Evolutionary conservation across 2,797 vertebrate species (phyloP).

Genomic region (Cercopithecus diana): DNA sequence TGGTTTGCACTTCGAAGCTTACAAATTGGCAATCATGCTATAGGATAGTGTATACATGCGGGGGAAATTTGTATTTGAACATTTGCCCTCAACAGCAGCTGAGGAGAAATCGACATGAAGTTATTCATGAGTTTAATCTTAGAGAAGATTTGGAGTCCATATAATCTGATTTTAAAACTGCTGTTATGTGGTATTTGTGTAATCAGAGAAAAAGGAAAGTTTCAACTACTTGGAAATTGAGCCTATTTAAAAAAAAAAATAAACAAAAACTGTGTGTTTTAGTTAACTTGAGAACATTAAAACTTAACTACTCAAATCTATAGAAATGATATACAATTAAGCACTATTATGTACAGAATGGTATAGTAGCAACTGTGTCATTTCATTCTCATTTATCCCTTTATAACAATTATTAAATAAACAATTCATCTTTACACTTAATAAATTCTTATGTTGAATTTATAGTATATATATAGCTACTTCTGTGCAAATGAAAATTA

Average conservation of each 20-base stretch:
- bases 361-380: background rate
- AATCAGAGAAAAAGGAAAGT: background rate
- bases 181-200: background rate
- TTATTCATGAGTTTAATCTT: constrained; percentile 29
- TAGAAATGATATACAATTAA: background rate
- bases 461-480: background rate
- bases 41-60: background rate
- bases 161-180: background rate
- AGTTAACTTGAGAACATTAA: background rate
- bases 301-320: background rate
- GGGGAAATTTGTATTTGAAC: background rate
- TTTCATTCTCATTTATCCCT: background rate
- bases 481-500: background rate
- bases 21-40: background rate
- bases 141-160: background rate
- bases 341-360: background rate
- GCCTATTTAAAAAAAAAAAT: background rate
- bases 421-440: background rate
- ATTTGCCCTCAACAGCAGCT: background rate
- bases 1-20: background rate
- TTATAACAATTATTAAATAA: constrained; percentile 5
- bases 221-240: background rate
- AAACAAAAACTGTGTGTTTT: background rate
- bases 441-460: background rate
- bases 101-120: background rate